phyloP scores from a whole-genome alignment of 2,797 vertebrate genomes.

The Cyprinella venusta region DNA sequence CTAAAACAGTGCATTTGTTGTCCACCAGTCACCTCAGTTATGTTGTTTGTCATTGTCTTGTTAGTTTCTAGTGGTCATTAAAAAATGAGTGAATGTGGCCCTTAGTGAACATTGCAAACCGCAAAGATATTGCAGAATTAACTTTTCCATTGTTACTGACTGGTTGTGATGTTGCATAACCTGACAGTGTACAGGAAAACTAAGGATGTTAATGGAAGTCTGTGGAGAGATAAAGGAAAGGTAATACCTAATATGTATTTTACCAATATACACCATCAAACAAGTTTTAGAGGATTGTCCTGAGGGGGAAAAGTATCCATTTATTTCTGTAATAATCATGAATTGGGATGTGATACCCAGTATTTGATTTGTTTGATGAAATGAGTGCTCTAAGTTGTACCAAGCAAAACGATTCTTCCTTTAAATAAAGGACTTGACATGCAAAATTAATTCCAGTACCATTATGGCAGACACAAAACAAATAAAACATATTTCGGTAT shows the following conservation, averaged over 20 bases:
- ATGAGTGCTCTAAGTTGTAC: slow-evolving; percentile 33
- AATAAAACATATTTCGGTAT: slow-evolving; percentile 55
- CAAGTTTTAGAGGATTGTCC: background rate
- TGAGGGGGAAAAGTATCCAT: background rate
- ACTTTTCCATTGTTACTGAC: background rate
- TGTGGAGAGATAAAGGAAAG: slow-evolving; percentile 7
- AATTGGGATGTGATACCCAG: slow-evolving; percentile 22
- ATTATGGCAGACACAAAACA: slow-evolving; percentile 38
- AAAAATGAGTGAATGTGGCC: slow-evolving; percentile 3
- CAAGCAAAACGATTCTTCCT: slow-evolving; percentile 34
- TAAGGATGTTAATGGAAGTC: background rate
- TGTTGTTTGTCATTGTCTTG: slow-evolving; percentile 14
- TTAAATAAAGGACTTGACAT: slow-evolving; percentile 11
- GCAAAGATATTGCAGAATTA: slow-evolving; percentile 25
- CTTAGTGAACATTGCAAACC: background rate
- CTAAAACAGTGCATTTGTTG: background rate
- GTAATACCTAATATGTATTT: background rate
- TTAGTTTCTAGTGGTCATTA: slow-evolving; percentile 8
- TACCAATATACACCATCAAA: slow-evolving; percentile 5
- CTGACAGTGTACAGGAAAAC: slow-evolving; percentile 2
- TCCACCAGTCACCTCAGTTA: background rate
- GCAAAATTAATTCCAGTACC: slow-evolving; percentile 14
- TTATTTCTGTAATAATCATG: slow-evolving; percentile 8
- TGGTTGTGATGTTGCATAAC: slow-evolving; percentile 14
- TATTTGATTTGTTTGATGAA: slow-evolving; percentile 8